These are phyloP conservation scores for Zosterops pallidus DNA, from an alignment of 2,113 vertebrate genomes.

Conservation along the genomic window DNA sequence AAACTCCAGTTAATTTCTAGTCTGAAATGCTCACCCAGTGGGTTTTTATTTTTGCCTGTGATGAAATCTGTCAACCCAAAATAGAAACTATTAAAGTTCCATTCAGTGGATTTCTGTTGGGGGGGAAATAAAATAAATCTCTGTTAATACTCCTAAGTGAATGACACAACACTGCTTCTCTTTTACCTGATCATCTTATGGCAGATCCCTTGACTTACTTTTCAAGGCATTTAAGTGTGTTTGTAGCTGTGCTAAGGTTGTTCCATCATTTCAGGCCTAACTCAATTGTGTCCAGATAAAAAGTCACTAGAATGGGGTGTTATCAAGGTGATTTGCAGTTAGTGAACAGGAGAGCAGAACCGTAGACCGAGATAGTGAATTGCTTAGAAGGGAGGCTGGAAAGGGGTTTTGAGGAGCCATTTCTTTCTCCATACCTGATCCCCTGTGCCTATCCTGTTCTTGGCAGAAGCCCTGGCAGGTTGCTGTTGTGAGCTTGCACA, in stretches of 20 bases:
- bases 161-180: not conserved
- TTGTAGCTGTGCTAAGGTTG: not conserved
- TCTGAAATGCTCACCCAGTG: accelerated
- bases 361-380: not conserved
- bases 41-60: not conserved
- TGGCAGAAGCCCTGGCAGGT: not conserved
- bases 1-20: not conserved
- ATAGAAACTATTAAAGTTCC: not conserved
- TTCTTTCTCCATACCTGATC: accelerated
- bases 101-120: not conserved
- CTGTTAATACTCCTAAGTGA: accelerated
- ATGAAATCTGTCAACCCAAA: not conserved
- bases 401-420: not conserved
- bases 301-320: not conserved
- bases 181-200: not conserved
- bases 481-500: not conserved
- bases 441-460: not conserved
- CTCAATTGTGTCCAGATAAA: not conserved
- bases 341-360: not conserved
- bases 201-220: not conserved
- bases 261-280: not conserved
- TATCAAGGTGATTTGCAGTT: not conserved
- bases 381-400: not conserved
- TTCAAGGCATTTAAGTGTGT: not conserved
- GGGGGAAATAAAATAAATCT: not conserved